Conservation (phyloP, 2,888 invertebrate genomes). For the Ormyrus labotus region DNA sequence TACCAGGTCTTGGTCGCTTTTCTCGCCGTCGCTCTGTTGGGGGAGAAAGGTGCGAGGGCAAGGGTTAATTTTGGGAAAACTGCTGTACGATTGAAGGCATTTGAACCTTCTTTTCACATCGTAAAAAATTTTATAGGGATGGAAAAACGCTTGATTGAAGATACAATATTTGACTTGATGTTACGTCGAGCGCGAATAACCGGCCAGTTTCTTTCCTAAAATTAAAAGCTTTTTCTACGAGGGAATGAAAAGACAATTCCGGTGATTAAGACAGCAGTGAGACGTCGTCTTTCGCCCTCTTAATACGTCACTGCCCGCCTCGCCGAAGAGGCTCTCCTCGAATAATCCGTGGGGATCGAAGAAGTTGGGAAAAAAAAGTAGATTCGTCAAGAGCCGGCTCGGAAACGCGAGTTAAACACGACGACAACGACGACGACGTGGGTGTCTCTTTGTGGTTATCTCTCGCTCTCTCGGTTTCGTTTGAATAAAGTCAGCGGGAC, state of each 20-base stretch:
- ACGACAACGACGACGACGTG: not conserved
- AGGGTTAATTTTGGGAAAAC: too few relatives aligned
- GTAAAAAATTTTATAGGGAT: too few relatives aligned
- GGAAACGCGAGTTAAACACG: conserved; percentile 34
- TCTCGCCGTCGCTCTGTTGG: conserved; percentile 87
- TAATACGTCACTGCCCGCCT: conserved; percentile 1
- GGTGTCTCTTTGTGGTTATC: conserved; percentile 36
- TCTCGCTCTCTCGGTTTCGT: conserved; percentile 21
- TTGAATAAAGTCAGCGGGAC: conserved; percentile 47
- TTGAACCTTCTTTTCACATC: too few relatives aligned
- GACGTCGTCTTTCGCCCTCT: not conserved
- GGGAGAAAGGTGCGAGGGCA: too few relatives aligned
- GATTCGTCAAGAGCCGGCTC: conserved; percentile 16
- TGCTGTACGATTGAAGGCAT: too few relatives aligned
- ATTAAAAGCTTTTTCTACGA: not conserved
- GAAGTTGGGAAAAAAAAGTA: conserved; percentile 7
- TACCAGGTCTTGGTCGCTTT: conserved; percentile 93
- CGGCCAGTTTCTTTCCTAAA: too few relatives aligned
- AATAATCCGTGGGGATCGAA: not conserved
- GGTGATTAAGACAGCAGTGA: conserved; percentile 4
- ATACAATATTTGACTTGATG: too few relatives aligned
- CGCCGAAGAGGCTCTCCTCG: not conserved
- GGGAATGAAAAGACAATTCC: conserved; percentile 18
- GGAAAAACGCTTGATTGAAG: too few relatives aligned
- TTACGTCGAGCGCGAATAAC: too few relatives aligned